phyloP scores from a whole-genome alignment of 2,113 vertebrate species.

The Pteruthius melanotis region DNA sequence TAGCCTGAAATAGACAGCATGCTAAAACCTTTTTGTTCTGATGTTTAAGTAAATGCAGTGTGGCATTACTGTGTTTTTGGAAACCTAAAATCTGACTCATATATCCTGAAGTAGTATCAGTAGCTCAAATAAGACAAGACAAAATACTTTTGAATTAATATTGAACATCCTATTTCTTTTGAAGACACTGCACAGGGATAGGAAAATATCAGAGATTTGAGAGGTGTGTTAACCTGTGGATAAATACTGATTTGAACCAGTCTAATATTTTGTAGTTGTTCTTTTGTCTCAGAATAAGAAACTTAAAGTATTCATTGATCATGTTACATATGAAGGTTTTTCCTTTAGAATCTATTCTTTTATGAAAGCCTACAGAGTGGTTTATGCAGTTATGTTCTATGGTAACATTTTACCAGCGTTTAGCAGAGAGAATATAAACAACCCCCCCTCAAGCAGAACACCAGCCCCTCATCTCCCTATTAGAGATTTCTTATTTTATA shows the following conservation, averaged over 20 bases:
- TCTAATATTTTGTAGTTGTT: neutral
- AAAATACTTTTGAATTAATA: neutral
- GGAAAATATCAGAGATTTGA: neutral
- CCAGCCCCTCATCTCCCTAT: neutral
- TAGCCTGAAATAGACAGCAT: neutral
- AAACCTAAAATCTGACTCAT: neutral
- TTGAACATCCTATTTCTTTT: neutral
- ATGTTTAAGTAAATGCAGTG: neutral
- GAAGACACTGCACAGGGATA: neutral
- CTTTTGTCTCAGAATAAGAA: neutral
- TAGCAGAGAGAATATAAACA: neutral
- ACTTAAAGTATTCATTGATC: neutral
- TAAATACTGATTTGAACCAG: neutral
- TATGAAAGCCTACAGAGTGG: neutral
- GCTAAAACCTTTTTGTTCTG: neutral
- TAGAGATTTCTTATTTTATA: neutral
- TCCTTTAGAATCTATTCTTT: neutral
- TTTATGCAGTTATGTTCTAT: neutral
- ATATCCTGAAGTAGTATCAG: neutral
- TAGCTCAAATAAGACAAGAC: neutral
- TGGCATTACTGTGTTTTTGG: neutral
- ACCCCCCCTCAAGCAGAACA: accelerated
- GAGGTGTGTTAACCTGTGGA: neutral
- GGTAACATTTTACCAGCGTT: neutral
- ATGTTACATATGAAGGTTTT: neutral